Evolutionary conservation across 1,140 invertebrate species (phyloP).

Genomic region (Aporrectodea caliginosa): DNA sequence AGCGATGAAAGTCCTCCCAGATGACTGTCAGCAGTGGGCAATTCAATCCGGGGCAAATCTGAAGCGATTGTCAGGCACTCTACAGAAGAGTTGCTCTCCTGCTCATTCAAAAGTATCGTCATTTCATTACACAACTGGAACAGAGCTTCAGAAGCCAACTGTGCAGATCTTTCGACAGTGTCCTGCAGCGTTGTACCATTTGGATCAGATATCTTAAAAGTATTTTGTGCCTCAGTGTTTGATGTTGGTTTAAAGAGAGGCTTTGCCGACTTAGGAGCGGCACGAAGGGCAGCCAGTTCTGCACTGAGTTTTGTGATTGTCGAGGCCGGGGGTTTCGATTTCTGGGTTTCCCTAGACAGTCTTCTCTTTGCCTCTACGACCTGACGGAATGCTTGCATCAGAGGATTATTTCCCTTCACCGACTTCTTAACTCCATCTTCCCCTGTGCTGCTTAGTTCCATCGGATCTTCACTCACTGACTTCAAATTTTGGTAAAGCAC

Average conservation of each 20-base stretch:
- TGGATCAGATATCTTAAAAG: too few species aligned
- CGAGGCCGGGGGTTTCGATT: neutral
- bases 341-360: neutral
- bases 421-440: slow-evolving; percentile 4
- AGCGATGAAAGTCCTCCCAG: neutral
- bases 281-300: neutral
- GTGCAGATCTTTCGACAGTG: neutral
- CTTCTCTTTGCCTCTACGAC: slow-evolving; percentile 13
- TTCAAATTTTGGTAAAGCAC: neutral
- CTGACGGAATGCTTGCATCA: slow-evolving; percentile 22
- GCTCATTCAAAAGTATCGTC: neutral
- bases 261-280: neutral
- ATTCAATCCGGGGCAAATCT: too few species aligned
- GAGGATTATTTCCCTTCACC: neutral
- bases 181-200: too few species aligned
- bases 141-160: neutral
- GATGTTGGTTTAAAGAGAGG: neutral
- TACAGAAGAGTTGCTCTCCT: too few species aligned
- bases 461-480: neutral
- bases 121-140: neutral
- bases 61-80: too few species aligned
- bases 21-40: too few species aligned
- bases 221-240: too few species aligned
- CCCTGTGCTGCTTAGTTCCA: neutral
- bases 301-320: neutral